Evolutionary conservation across 2,888 invertebrate species (phyloP), one percentile per base, ranked within the genome.

Genomic region (Macaria notata): DNA sequence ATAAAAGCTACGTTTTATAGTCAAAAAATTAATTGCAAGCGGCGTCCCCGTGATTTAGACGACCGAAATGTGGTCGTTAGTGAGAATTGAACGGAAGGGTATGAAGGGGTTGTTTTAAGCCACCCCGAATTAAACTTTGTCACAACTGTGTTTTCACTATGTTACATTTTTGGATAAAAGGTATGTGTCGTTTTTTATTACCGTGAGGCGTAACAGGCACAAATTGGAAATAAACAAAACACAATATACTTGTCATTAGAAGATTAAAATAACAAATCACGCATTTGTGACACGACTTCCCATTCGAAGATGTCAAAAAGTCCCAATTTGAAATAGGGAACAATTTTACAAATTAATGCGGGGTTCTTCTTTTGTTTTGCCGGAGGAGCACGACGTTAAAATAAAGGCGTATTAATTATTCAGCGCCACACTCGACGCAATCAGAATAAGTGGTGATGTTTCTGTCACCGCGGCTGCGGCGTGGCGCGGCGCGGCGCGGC

Each of bases 371-470:
- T 85, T 90, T 88, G 88, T 89, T 85, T 83, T 72, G 78, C 62
- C 69, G 56, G 65, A 69, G 72, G 73, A 78, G 80, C 77, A 80
- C 80, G 76, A 82, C 83, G 76, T 78, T 64, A 82, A 87, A 89
- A 88, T 88, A 86, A 88, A 88, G 86, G 84, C 85, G 77, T 86
- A 89, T 91, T 91, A 91, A 91, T 91, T 90, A 91, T 91, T 91
- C 90, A 84, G 81, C 81, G 81, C 90, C 91, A 90, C 88, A 91
- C 91, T 91, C 91, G 84, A 78, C 84, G 88, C 90, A 91, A 91
- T 91, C 91, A 88, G 88, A 91, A 91, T 85, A 86, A 91, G 91
- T 91, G 91, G 79, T 88, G 90, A 91, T 91, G 91, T 91, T 89
- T 84, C 86, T 91, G 91, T 91, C 90, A 91, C 84, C 83, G 78